Evolutionary conservation across 64 coral and sea anemone species (phyloP).

Genomic region (Stichodactyla mertensii): DNA sequence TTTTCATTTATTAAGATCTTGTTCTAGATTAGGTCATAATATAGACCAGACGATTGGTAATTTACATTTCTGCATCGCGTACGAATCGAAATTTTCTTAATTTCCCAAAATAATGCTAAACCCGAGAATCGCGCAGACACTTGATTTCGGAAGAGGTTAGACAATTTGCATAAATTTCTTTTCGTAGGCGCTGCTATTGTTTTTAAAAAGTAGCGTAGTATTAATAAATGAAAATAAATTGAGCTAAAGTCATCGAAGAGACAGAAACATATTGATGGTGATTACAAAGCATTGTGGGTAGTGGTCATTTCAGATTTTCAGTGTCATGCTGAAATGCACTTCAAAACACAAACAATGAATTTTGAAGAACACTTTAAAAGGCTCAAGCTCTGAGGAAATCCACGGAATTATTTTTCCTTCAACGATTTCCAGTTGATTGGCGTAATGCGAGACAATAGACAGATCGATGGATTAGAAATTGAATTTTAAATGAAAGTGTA

Average conservation of each 20-base stretch:
- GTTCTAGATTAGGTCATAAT: conserved; percentile 17
- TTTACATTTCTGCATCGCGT: conserved; percentile 5
- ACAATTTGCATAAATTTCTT: not conserved
- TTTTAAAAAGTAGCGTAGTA: not conserved
- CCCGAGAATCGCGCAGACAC: no score
- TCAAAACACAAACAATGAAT: not conserved
- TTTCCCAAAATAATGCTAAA: not conserved
- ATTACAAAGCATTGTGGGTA: not conserved
- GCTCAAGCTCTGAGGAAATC: not conserved
- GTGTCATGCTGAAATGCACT: not conserved
- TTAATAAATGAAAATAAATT: not conserved
- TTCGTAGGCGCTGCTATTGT: no score
- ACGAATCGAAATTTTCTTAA: not conserved
- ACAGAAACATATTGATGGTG: not conserved
- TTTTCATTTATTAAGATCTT: conserved; percentile 20
- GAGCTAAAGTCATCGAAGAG: not conserved
- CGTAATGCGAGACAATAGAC: conserved; percentile 1
- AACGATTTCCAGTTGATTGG: not conserved
- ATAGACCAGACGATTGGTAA: not conserved
- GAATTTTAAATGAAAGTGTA: conserved; percentile 4
- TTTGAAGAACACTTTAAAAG: not conserved
- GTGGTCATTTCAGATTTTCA: not conserved
- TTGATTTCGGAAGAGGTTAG: no score
- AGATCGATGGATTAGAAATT: not conserved
- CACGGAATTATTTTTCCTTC: not conserved